Percentiles rank a stretch among this genome's conserved stretches.
phyloP scores from a whole-genome alignment of 1,140 invertebrate species.

The Magallana gigas region DNA sequence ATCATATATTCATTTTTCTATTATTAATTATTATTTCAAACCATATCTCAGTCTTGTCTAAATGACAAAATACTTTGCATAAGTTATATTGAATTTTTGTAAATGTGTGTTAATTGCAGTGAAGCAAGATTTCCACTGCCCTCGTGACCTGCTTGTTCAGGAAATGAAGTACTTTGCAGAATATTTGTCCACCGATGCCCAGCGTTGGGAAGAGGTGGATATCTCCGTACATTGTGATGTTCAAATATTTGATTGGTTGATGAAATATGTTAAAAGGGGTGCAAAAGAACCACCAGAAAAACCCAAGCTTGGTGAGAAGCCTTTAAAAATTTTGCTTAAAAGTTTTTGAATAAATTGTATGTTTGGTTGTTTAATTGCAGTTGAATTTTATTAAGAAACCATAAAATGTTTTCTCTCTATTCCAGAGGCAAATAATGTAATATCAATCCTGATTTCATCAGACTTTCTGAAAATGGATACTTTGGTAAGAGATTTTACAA shows the following conservation, averaged over 20 bases:
- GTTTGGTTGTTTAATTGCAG: neutral
- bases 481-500: constrained; percentile 81
- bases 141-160: constrained; percentile 89
- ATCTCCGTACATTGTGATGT: constrained; percentile 98
- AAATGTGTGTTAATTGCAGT: constrained; percentile 74
- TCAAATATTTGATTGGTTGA: constrained; percentile 96
- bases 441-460: constrained; percentile 94
- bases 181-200: constrained; percentile 76
- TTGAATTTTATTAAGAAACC: neutral
- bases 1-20: no score
- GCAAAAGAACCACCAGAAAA: constrained; percentile 78
- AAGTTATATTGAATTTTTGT: no score
- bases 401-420: constrained; percentile 37
- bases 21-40: no score
- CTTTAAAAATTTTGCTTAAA: neutral
- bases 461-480: constrained; percentile 96
- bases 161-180: constrained; percentile 98
- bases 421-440: constrained; percentile 89
- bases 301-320: constrained; percentile 83
- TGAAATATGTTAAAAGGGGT: constrained; percentile 89
- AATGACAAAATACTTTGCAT: no score
- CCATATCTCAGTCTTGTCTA: no score
- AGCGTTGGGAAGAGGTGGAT: constrained; percentile 90
- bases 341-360: neutral
- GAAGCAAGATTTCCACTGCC: constrained; percentile 92